Evolutionary conservation across 2,113 vertebrate genomes (phyloP), one percentile per base, ranked within the genome.

Genomic region (Tragulus kanchil): DNA sequence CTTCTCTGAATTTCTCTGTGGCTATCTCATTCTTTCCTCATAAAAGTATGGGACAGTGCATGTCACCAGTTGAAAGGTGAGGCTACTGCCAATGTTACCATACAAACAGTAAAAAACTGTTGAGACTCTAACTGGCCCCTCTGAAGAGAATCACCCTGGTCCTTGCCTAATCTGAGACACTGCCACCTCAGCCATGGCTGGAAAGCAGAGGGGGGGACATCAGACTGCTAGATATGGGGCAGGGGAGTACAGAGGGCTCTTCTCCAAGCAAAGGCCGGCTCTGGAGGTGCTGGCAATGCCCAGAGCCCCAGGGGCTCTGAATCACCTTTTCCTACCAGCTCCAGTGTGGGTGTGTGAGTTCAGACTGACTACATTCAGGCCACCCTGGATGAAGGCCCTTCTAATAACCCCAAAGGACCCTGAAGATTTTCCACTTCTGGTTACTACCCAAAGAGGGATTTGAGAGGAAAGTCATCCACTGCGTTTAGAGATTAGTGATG

Each of bases 361-460:
- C 28, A 85, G 42, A 78, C 6, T 58, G 52, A 36, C n/a, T 81
- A 52, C 54, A 90, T 88, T 90, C 42, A 90, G 94, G 82, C 93
- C 94, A 96, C 90, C 58, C 61, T 94, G 50, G 59, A 81, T 88
- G 75, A 64, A 92, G 48, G 36, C 36, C 64, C n/a, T 94, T 85
- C 64, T 78, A 87, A 82, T 71, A 95, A 36, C 21, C n/a, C 77
- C 71, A 90, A 92, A 95, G 64, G 52, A 95, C 54, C 8, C 85
- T 95, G 77, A 90, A 88, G 90, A 9, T 45, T 97, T 96, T 93
- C 94, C 48, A 82, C 81, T 85, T 95, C 42, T 94, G 81, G 52
- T 94, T 85, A 96, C 64, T 90, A 45, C 81, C 81, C 85, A 94
- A 93, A 97, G 73, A 28, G 13, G 17, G 54, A 88, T 77, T 97